Percentiles rank a stretch among this genome's conserved stretches.
phyloP scores from a whole-genome alignment of 53 echinoderm and acorn worm genomes.

The Stichopus horrens region DNA sequence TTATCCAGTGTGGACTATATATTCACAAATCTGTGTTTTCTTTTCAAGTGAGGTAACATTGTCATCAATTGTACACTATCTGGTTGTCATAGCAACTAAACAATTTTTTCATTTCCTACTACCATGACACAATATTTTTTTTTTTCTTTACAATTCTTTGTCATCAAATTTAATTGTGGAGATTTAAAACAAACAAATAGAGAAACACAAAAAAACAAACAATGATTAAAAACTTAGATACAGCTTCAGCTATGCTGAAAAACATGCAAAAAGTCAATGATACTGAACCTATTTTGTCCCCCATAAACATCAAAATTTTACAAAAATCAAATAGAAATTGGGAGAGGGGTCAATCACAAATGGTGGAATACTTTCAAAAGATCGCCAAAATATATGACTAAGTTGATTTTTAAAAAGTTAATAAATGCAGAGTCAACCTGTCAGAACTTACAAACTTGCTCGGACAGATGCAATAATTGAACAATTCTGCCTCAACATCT shows the following conservation, averaged over 20 bases:
- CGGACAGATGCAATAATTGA: no score
- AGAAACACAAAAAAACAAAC: background rate
- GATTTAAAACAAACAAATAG: background rate
- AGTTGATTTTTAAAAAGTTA: background rate
- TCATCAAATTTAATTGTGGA: conserved; percentile 5
- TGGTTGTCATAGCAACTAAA: conserved; percentile 36
- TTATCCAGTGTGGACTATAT: conserved; percentile 35
- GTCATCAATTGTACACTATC: conserved; percentile 49
- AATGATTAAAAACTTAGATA: background rate
- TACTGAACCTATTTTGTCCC: background rate
- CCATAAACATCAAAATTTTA: background rate
- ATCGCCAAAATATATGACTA: background rate
- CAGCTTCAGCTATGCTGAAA: background rate
- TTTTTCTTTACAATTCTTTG: conserved; percentile 12
- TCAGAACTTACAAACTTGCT: no score
- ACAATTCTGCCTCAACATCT: no score
- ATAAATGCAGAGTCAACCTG: no score
- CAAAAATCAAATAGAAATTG: no score
- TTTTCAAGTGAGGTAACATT: conserved; percentile 47
- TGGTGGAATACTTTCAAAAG: background rate
- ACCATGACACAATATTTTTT: conserved; percentile 32
- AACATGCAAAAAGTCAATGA: background rate
- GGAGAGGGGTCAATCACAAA: background rate
- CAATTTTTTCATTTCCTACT: conserved; percentile 21
- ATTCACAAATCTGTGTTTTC: conserved; percentile 43